These are phyloP conservation scores for Aphaenogaster floridana DNA, from an alignment of 1,140 invertebrate genomes.

Conservation along the genomic window DNA sequence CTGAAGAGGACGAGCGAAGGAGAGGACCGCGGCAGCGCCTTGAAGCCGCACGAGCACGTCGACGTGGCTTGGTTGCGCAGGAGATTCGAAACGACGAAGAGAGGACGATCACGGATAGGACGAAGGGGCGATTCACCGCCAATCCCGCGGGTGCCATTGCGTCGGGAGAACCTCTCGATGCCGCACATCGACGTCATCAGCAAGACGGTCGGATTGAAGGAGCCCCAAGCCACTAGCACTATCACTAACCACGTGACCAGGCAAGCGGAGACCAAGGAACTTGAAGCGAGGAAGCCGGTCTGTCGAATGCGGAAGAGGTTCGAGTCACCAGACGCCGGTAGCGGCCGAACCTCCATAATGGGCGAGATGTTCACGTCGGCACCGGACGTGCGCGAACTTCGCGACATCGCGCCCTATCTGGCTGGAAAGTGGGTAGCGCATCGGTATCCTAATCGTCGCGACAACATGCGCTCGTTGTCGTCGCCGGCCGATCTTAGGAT, in stretches of 20 bases:
- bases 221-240: slow-evolving; percentile 82
- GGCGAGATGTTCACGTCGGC: slow-evolving; percentile 94
- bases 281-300: slow-evolving; percentile 87
- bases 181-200: slow-evolving; percentile 96
- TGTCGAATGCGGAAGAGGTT: slow-evolving; percentile 91
- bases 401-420: slow-evolving; percentile 92
- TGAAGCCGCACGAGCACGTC: slow-evolving; percentile 87
- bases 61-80: slow-evolving; percentile 89
- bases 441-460: slow-evolving; percentile 89
- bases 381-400: slow-evolving; percentile 92
- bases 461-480: slow-evolving; percentile 89
- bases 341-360: slow-evolving; percentile 88
- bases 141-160: slow-evolving; percentile 89
- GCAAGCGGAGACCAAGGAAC: slow-evolving; percentile 81
- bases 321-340: slow-evolving; percentile 83
- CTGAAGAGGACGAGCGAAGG: slow-evolving; percentile 85
- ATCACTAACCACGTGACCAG: slow-evolving; percentile 76
- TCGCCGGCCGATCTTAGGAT: slow-evolving; percentile 85
- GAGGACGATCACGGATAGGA: slow-evolving; percentile 84
- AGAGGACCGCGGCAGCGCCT: slow-evolving; percentile 77
- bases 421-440: slow-evolving; percentile 93
- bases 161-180: slow-evolving; percentile 92
- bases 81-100: slow-evolving; percentile 87
- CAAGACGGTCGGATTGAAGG: slow-evolving; percentile 91
- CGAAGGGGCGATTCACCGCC: slow-evolving; percentile 88